Conservation (phyloP, 35 echinoderm and acorn worm genomes). For the Strongylocentrotus purpuratus region DNA sequence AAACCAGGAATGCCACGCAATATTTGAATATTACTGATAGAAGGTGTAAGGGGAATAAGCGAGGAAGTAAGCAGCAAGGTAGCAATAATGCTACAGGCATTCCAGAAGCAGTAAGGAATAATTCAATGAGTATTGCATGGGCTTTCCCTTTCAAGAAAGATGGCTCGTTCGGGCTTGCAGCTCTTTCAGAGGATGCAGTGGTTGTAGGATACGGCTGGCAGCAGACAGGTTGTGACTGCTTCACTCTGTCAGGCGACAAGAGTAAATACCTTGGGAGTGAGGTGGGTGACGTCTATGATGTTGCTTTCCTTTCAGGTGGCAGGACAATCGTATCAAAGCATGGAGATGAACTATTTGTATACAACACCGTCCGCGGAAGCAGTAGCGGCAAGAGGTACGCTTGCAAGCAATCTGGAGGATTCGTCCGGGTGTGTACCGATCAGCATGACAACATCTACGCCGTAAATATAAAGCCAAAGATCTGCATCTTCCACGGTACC, state of each 20-base stretch:
- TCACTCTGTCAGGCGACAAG: neutral
- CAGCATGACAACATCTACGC: neutral
- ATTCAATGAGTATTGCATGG: neutral
- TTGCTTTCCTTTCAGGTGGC: neutral
- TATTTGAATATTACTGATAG: neutral
- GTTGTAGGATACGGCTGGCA: neutral
- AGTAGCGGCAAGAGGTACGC: neutral
- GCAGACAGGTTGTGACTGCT: neutral
- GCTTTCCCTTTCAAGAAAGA: neutral
- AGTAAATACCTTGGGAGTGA: neutral
- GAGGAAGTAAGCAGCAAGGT: neutral
- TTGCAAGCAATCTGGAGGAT: neutral
- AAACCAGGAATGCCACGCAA: neutral
- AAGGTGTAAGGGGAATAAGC: neutral
- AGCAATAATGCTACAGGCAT: neutral
- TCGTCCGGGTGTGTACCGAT: neutral
- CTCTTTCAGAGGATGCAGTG: neutral
- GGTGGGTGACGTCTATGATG: neutral
- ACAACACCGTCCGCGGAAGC: neutral
- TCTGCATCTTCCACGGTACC: neutral
- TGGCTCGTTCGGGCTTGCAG: neutral
- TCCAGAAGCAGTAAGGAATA: neutral
- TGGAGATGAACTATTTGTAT: neutral
- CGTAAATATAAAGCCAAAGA: neutral
- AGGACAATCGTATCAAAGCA: neutral